phyloP scores from a whole-genome alignment of 2,888 invertebrate species.

The Phymatocera aterrima region DNA sequence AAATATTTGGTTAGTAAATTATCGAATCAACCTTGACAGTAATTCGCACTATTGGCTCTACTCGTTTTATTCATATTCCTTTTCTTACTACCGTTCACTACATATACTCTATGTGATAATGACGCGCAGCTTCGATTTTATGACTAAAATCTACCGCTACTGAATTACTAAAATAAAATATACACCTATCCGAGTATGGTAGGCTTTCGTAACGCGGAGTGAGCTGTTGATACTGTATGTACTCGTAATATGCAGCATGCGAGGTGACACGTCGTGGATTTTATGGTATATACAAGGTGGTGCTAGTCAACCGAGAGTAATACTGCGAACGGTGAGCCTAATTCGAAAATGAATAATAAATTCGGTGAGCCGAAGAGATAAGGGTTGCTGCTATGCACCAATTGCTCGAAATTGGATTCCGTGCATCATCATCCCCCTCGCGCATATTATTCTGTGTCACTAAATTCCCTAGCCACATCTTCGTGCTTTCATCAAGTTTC shows the following conservation, averaged over 20 bases:
- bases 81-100: not conserved
- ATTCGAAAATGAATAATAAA: not conserved
- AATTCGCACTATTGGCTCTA: not conserved
- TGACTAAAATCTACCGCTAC: no score
- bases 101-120: not conserved
- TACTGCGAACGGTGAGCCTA: no score
- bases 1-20: slow-evolving; percentile 7
- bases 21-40: slow-evolving; percentile 17
- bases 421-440: not conserved
- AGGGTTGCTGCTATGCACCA: not conserved
- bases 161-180: no score
- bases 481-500: not conserved
- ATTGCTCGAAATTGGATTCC: not conserved
- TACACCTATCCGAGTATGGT: no score
- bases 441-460: not conserved
- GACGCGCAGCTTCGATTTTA: no score
- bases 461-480: not conserved
- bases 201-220: no score
- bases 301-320: no score
- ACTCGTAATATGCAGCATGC: no score
- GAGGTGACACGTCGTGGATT: no score
- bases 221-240: no score
- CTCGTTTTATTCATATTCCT: not conserved
- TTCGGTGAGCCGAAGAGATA: not conserved
- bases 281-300: no score